Evolutionary conservation across 2,113 vertebrate species (phyloP).

Genomic region (Choloepus hoffmanni): DNA sequence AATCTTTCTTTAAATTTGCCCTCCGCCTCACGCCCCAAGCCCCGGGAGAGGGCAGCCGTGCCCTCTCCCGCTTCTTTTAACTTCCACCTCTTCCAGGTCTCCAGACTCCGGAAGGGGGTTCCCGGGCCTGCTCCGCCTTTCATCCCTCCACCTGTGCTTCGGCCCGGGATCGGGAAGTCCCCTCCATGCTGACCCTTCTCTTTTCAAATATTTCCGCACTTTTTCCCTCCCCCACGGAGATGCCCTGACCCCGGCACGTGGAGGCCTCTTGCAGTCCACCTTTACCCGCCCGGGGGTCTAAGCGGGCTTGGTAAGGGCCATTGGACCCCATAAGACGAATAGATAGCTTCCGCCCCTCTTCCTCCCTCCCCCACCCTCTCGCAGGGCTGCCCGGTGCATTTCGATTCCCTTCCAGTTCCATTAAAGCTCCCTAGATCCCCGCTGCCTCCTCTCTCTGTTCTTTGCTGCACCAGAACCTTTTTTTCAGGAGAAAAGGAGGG

Average conservation of each 20-base stretch:
- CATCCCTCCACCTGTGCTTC: not conserved
- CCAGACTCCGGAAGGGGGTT: not conserved
- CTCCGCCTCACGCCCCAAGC: not conserved
- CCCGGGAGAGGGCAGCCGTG: not conserved
- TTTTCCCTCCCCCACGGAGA: not conserved
- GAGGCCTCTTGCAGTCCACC: not conserved
- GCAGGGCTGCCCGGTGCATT: not conserved
- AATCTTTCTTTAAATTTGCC: not conserved
- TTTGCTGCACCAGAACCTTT: conserved; percentile 30
- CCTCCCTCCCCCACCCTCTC: too few species aligned
- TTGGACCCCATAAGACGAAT: not conserved
- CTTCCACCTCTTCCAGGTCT: not conserved
- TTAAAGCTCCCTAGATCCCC: conserved; percentile 66
- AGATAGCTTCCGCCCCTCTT: not conserved
- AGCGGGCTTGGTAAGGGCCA: not conserved
- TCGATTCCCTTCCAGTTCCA: not conserved
- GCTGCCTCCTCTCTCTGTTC: conserved; percentile 65
- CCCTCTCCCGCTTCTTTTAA: not conserved
- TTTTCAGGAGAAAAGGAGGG: not conserved
- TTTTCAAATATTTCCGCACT: not conserved
- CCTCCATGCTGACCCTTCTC: not conserved
- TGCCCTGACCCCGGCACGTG: not conserved
- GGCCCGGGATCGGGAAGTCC: not conserved
- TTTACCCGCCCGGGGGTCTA: not conserved
- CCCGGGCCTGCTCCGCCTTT: not conserved